Evolutionary conservation across 2,113 vertebrate species (phyloP).

Genomic region (Perca schrenkii): DNA sequence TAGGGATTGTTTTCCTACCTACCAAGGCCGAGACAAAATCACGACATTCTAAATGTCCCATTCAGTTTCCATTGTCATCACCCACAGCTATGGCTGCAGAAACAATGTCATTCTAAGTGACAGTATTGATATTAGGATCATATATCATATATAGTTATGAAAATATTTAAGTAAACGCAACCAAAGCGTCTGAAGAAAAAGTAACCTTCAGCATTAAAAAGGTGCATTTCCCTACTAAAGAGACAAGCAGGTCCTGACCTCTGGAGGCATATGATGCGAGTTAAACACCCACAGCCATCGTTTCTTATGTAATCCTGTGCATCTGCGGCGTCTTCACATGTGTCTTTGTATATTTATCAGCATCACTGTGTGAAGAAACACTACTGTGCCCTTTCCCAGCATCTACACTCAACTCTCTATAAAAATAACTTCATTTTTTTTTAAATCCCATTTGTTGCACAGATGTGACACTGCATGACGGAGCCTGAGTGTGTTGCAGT

Average conservation of each 20-base stretch:
- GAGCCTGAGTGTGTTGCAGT: not conserved
- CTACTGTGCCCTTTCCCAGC: not conserved
- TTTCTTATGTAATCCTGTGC: not conserved
- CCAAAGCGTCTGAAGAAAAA: not conserved
- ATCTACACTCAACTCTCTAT: not conserved
- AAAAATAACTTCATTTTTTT: not conserved
- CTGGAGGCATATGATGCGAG: too few relatives aligned
- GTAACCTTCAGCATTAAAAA: not conserved
- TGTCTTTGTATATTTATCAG: too few relatives aligned
- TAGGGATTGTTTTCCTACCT: too few relatives aligned
- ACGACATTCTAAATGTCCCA: not conserved
- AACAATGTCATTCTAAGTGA: not conserved
- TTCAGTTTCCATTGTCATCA: not conserved
- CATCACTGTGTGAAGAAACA: too few relatives aligned
- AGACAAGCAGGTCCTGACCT: not conserved
- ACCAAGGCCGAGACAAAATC: too few relatives aligned
- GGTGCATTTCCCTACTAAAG: not conserved
- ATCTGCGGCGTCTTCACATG: not conserved
- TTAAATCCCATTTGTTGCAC: not conserved
- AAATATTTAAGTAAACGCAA: not conserved
- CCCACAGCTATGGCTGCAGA: not conserved
- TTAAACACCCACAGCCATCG: not conserved
- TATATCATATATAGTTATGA: not conserved
- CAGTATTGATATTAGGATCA: too few relatives aligned
- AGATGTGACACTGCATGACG: not conserved